Conservation (phyloP, 92 coral and sea anemone genomes). For the Paramuricea clavata region DNA sequence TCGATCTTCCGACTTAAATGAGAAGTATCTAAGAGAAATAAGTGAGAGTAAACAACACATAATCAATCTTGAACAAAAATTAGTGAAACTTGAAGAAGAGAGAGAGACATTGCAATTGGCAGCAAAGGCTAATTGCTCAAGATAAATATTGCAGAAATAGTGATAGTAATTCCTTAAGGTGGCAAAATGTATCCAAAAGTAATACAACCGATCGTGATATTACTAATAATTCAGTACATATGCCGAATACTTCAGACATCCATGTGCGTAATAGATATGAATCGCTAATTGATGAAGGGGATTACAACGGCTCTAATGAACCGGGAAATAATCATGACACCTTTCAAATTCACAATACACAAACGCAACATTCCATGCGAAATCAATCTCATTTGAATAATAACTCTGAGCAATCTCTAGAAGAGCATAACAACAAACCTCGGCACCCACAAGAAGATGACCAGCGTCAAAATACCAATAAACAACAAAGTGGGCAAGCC, state of each 20-base stretch:
- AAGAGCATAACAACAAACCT: neutral
- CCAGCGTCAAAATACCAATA: slow-evolving; percentile 54
- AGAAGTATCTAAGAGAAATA: neutral
- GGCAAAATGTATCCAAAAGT: too few species aligned
- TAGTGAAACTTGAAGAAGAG: neutral
- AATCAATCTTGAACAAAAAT: neutral
- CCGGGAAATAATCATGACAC: neutral
- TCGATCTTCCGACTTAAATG: neutral
- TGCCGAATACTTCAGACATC: too few species aligned
- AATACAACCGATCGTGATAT: too few species aligned
- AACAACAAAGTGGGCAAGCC: slow-evolving; percentile 29
- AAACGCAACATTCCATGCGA: too few species aligned
- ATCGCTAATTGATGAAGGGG: neutral
- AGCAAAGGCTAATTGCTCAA: neutral
- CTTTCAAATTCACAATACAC: neutral
- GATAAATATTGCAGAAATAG: neutral
- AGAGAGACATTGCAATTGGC: neutral
- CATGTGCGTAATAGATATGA: too few species aligned
- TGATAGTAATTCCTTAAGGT: too few species aligned
- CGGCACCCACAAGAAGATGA: neutral
- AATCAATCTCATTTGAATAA: neutral
- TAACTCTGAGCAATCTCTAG: neutral
- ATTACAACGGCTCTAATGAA: neutral
- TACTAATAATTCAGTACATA: too few species aligned
- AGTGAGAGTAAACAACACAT: neutral